Conservation (phyloP, 2,888 invertebrate species). For the Therioaphis trifolii region DNA sequence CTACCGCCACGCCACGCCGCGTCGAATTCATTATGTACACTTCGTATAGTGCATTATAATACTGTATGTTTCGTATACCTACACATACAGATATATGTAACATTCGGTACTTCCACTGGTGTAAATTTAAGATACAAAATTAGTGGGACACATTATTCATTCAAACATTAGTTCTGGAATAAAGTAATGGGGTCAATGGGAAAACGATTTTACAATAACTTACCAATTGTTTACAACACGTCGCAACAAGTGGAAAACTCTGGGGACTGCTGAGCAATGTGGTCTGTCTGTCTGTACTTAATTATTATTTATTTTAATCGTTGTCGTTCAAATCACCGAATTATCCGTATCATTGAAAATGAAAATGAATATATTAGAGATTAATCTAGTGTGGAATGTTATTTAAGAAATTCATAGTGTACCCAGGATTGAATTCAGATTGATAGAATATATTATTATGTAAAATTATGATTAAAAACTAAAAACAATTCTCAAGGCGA, state of each 20-base stretch:
- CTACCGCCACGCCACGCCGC: slow-evolving; percentile 21
- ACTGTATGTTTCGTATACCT: not conserved
- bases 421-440: not conserved
- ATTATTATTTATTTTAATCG: not conserved
- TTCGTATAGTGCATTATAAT: not conserved
- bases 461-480: not conserved
- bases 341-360: not conserved
- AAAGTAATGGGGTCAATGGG: slow-evolving; percentile 47
- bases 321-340: not conserved
- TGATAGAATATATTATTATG: not conserved
- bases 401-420: not conserved
- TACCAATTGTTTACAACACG: slow-evolving; percentile 34
- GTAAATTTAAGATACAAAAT: slow-evolving; percentile 7
- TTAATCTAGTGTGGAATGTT: not conserved
- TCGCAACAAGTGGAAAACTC: not conserved
- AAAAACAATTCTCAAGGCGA: slow-evolving; percentile 26
- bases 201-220: slow-evolving; percentile 51
- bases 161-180: slow-evolving; percentile 51
- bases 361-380: not conserved
- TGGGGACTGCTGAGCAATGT: not conserved
- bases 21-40: slow-evolving; percentile 41
- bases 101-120: not conserved
- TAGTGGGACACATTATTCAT: slow-evolving; percentile 27
- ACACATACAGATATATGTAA: slow-evolving; percentile 2
- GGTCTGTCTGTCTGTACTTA: not conserved